Evolutionary conservation across 2,888 invertebrate genomes (phyloP), one percentile per base, ranked within the genome.

Genomic region (Eledona agricola): DNA sequence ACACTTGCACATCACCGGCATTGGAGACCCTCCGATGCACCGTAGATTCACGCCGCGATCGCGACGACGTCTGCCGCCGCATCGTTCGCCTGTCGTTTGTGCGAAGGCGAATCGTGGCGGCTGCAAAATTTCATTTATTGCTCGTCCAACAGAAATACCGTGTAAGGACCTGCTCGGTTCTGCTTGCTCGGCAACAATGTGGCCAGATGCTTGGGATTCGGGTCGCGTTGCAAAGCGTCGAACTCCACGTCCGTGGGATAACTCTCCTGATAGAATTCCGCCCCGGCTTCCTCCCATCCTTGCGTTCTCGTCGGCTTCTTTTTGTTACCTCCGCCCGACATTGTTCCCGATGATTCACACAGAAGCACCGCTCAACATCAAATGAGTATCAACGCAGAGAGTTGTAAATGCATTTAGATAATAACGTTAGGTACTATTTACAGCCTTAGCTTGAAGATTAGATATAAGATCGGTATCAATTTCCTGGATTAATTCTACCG

Each of bases 231-330:
- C 64, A 89, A 79, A 11, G 85, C 83, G 64, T 89, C 86, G 56
- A 89, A 87, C 42, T 85, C 80, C 4, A 81, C 81, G 65, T 81
- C 81, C 4, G 72, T 71, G 3, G 90, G 90, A 76, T 90, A 92
- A 62, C 88, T 81, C 75, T 91, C 91, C 74, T 90, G 90, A 76
- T 90, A 91, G 78, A 91, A 91, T 78, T 91, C 90, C 1, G 84
- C 86, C 0, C 89, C 90, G 2, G 90, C 91, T 69, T 90, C 90
- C 77, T 91, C 91, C 91, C 90, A 90, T 6, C 90, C 86, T 65
- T 83, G 82, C 2, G 81, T 79, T 57, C 79, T 79, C 51, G 80
- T 80, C 23, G 76, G 73, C 55, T 74, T 76, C 55, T 79, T 80
- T 46, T 80, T 78, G 60, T 83, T 83, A 59, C 80, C 79, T 28